Conservation (phyloP, 1,140 invertebrate species). For the Monochamus saltuarius region DNA sequence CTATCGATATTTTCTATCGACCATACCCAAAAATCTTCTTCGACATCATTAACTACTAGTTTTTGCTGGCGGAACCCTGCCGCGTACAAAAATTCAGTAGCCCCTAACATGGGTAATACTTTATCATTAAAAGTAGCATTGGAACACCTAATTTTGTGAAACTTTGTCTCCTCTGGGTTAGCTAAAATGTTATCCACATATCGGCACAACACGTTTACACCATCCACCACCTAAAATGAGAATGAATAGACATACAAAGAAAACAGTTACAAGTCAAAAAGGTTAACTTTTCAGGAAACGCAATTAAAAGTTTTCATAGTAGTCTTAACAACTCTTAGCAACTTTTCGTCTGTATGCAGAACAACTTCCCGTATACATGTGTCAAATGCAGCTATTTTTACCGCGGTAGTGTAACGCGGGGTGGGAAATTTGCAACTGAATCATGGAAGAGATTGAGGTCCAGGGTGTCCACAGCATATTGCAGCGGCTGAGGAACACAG, state of each 20-base stretch:
- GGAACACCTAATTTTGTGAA: conserved; percentile 81
- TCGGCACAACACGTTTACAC: conserved; percentile 83
- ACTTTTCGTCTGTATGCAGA: no score
- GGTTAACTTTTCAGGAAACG: no score
- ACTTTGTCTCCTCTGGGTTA: conserved; percentile 86
- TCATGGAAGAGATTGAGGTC: no score
- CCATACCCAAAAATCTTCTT: conserved; percentile 68
- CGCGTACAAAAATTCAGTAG: conserved; percentile 78
- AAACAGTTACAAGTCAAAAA: no score
- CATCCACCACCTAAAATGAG: conserved; percentile 65
- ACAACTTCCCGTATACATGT: no score
- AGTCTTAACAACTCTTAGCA: no score
- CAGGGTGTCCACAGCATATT: no score
- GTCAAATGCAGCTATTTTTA: no score
- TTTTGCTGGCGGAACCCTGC: conserved; percentile 75
- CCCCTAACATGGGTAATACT: conserved; percentile 76
- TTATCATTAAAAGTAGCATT: conserved; percentile 79
- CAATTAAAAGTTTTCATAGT: no score
- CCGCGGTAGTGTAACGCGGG: no score
- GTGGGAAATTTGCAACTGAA: no score
- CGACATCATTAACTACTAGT: conserved; percentile 57
- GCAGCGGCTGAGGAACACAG: no score
- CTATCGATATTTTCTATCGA: conserved; percentile 57
- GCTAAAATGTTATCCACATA: conserved; percentile 90
- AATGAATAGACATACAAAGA: neutral